phyloP scores from a whole-genome alignment of 2,113 vertebrate species.

The Paramormyrops kingsleyae region DNA sequence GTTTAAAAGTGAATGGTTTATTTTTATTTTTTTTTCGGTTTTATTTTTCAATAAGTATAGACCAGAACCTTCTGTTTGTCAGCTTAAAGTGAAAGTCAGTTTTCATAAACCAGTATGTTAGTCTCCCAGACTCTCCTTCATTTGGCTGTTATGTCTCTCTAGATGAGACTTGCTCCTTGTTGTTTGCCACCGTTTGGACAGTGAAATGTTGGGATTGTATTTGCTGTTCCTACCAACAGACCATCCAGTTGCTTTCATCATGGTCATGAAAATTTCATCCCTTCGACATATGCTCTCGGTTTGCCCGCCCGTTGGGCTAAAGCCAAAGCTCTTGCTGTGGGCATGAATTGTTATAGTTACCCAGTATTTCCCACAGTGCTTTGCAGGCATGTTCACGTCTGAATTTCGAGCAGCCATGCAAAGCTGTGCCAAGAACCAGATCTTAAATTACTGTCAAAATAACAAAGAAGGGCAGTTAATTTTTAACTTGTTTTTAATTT shows the following conservation, averaged over 20 bases:
- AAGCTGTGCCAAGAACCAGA: neutral
- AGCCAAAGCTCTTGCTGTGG: neutral
- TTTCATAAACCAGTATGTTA: neutral
- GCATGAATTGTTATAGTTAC: neutral
- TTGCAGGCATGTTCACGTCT: neutral
- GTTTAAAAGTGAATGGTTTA: neutral
- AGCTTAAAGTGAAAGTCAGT: neutral
- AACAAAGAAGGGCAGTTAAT: neutral
- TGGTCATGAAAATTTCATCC: neutral
- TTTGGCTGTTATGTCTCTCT: neutral
- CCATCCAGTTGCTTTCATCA: neutral
- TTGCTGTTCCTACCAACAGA: neutral
- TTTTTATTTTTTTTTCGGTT: neutral
- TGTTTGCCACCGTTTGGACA: neutral
- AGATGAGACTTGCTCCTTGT: neutral
- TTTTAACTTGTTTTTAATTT: neutral
- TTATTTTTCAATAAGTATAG: neutral
- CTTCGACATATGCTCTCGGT: neutral
- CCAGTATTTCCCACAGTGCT: neutral
- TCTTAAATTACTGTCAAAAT: neutral
- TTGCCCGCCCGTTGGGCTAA: neutral
- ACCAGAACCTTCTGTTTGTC: neutral
- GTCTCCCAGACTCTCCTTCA: neutral
- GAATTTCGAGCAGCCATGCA: neutral
- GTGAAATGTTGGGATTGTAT: neutral